Base-by-base conservation (phyloP, 2,113 vertebrate genomes). In the Istiophorus platypterus region DNA sequence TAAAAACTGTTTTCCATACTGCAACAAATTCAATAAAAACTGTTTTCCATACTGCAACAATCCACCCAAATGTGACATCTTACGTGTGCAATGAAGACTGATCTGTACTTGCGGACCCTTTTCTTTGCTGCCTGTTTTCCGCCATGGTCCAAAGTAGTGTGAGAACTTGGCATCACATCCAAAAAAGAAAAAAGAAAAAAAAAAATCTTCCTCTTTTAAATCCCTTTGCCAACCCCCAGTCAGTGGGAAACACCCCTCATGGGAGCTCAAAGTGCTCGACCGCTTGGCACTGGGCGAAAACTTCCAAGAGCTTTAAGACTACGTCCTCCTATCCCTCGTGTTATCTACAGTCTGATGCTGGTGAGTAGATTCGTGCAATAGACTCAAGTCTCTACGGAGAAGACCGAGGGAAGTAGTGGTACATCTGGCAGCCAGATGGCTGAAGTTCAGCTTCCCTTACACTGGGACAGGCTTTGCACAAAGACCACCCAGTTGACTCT, bases 391-490 rank as follows among this genome's bases (percentile, higher is more conserved):
- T 93, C 82, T 17, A 54, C 72, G 10, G 76, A 85, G 62, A 82
- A 70, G 67, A 85, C 76, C 59, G 49, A 75, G 61, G 83, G 80
- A 84, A 92, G 85, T 29, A 66, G 69, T 13, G 74, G 56, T 87
- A 91, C 92, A 95, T 95, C 92, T 95, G 94, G 90, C 86, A 78
- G 88, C 89, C 94, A 95, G 92, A 93, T 93, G 94, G 87, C 83
- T 78, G 22, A 58, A 27, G 57, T 74, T 83, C 81, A 78, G 81
- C 74, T 89, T 89, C 73, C 37, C 26, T 82, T 88, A 81, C 82
- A 87, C 65, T 67, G 79, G 85, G 86, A 81, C 78, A 62, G 88
- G 71, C 79, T 79, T 26, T 10, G 34, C 75, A 91, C 81, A 84
- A 78, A 84, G 73, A 82, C 78, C 74, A 81, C 76, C 85, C 54